These are phyloP conservation scores for Dusona sp. DNA, from an alignment of 2,888 invertebrate species.

Conservation along the genomic window DNA sequence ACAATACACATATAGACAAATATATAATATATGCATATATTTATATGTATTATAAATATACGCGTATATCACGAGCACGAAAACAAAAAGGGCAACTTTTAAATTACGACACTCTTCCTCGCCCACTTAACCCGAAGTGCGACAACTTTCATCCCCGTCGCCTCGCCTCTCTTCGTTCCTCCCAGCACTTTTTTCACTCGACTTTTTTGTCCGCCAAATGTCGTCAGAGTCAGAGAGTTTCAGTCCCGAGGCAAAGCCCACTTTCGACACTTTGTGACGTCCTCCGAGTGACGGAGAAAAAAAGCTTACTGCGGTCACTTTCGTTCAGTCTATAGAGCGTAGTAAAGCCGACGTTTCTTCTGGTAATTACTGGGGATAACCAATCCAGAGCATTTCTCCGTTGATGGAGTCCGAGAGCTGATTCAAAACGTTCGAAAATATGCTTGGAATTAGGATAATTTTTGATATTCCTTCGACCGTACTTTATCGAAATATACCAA, in stretches of 20 bases:
- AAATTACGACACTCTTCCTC: not conserved
- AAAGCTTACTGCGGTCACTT: not conserved
- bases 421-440: not conserved
- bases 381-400: not conserved
- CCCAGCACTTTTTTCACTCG: not conserved
- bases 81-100: not conserved
- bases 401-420: not conserved
- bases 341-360: not conserved
- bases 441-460: not conserved
- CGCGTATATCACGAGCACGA: not conserved
- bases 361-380: not conserved
- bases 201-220: not conserved
- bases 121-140: not conserved
- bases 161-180: not conserved
- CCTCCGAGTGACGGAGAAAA: not conserved
- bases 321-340: not conserved
- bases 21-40: conserved; percentile 18
- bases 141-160: not conserved
- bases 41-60: not conserved
- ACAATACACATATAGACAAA: conserved; percentile 3
- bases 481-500: not conserved
- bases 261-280: conserved; percentile 19
- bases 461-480: not conserved
- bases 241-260: conserved; percentile 5
- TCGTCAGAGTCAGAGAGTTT: conserved; percentile 35